Conservation (phyloP, 2,113 vertebrate genomes). For the Myrmophylax atrothorax region DNA sequence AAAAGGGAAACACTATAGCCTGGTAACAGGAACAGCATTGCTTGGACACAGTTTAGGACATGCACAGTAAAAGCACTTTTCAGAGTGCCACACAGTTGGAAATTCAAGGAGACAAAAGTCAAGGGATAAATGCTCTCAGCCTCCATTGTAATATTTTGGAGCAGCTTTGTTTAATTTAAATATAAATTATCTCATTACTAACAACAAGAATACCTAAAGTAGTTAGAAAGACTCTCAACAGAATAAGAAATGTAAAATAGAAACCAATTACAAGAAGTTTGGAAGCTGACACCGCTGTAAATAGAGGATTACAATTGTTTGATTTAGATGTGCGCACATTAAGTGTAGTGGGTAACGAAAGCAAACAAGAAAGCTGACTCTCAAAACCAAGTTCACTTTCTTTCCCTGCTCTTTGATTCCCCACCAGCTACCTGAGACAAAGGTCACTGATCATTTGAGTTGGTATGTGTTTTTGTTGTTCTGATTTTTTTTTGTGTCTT, state of each 20-base stretch:
- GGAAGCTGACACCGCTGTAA: neutral
- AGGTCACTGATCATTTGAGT: neutral
- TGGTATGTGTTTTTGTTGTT: rapidly evolving
- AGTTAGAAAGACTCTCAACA: neutral
- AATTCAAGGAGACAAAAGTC: neutral
- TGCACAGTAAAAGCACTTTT: neutral
- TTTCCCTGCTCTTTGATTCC: neutral
- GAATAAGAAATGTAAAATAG: neutral
- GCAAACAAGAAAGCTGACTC: neutral
- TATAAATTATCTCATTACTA: neutral
- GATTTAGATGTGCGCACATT: neutral
- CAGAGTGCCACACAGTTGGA: neutral
- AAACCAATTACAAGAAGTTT: neutral
- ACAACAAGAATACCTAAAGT: neutral
- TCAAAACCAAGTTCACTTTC: neutral
- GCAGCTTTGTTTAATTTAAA: slow-evolving; percentile 9
- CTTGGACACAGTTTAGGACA: neutral
- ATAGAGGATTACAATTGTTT: neutral
- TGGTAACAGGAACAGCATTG: neutral
- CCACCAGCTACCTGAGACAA: neutral
- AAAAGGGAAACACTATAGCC: neutral
- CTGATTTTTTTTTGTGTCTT: neutral
- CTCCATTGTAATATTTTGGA: neutral
- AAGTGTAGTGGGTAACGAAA: neutral
- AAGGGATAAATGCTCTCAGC: neutral